Conservation (phyloP, 2,888 invertebrate species). For the Lacanobia wlatinum region DNA sequence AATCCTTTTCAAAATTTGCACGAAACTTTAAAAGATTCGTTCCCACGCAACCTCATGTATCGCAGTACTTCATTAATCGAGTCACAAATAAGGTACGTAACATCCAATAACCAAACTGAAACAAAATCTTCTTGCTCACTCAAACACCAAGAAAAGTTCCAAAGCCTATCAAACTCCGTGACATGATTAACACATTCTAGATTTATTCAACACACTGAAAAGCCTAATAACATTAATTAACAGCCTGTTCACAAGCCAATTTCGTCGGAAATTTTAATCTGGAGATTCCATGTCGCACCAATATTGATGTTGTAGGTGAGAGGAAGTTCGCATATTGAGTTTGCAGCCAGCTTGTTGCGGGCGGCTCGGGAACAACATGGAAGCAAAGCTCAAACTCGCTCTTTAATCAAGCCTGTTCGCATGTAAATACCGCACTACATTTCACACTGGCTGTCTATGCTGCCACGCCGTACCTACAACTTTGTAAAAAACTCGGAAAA, state of each 20-base stretch:
- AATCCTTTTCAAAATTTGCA: too few relatives aligned
- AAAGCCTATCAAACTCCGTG: conserved; percentile 3
- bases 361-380: conserved; percentile 59
- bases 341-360: conserved; percentile 49
- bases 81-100: not conserved
- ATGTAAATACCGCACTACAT: conserved; percentile 66
- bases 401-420: conserved; percentile 71
- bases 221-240: conserved; percentile 35
- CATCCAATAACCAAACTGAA: not conserved
- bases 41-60: too few relatives aligned
- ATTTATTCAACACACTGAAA: conserved; percentile 12
- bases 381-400: conserved; percentile 46
- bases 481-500: not conserved
- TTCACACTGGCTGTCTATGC: conserved; percentile 2
- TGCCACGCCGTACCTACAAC: not conserved
- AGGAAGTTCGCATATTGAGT: conserved; percentile 56
- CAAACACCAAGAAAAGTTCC: not conserved
- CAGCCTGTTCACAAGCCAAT: conserved; percentile 22
- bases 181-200: conserved; percentile 22
- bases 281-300: conserved; percentile 37
- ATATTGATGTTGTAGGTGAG: conserved; percentile 40
- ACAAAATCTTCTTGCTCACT: conserved; percentile 1
- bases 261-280: conserved; percentile 40
- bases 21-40: too few relatives aligned
- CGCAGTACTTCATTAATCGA: not conserved